Conservation (phyloP, 2,888 invertebrate genomes). For the Brachylomia viminalis region DNA sequence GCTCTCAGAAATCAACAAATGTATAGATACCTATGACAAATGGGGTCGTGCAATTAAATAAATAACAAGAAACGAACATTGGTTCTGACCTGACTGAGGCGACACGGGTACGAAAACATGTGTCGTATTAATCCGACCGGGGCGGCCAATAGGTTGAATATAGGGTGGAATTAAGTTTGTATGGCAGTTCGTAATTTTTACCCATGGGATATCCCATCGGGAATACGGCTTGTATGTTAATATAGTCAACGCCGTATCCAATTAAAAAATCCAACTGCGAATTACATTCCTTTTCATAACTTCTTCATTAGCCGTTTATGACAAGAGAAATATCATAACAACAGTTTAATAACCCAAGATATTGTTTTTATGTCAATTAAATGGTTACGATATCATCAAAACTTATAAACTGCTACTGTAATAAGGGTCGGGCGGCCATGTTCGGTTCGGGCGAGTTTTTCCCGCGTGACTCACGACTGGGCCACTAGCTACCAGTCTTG, state of each 20-base stretch:
- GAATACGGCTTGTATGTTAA: not conserved
- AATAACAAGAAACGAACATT: too few species aligned
- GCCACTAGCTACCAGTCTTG: slow-evolving; percentile 64
- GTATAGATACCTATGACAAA: too few species aligned
- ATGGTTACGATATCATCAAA: slow-evolving; percentile 43
- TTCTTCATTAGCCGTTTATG: slow-evolving; percentile 32
- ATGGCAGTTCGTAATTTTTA: not conserved
- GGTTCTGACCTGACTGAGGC: too few species aligned
- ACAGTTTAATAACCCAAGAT: slow-evolving; percentile 35
- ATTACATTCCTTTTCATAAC: slow-evolving; percentile 12
- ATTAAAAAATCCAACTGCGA: not conserved
- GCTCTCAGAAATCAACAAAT: too few species aligned
- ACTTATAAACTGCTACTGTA: slow-evolving; percentile 17
- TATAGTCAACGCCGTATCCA: not conserved
- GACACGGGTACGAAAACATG: too few species aligned
- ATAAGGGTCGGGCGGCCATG: slow-evolving; percentile 48
- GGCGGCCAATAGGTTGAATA: too few species aligned
- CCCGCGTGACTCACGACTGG: slow-evolving; percentile 73
- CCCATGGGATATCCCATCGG: not conserved
- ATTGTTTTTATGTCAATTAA: slow-evolving; percentile 34
- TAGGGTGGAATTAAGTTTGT: not conserved
- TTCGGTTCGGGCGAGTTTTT: slow-evolving; percentile 70
- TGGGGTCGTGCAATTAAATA: too few species aligned
- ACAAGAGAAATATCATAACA: slow-evolving; percentile 21
- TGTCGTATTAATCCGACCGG: too few species aligned